Conservation (phyloP, 2,888 invertebrate genomes). For the Sturmia bella region DNA sequence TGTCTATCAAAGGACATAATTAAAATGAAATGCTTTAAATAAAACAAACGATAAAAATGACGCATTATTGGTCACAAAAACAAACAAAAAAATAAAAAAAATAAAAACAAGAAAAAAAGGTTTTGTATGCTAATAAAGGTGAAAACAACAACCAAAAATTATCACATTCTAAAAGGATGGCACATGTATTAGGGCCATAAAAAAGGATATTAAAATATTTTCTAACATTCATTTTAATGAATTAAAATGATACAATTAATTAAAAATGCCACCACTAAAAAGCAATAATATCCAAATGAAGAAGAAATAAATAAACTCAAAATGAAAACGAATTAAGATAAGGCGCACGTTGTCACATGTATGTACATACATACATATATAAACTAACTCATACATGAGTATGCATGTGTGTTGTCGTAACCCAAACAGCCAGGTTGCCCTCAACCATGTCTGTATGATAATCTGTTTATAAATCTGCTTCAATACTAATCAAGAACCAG, state of each 20-base stretch:
- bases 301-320: constrained; percentile 36
- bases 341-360: constrained; percentile 2
- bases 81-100: constrained; percentile 19
- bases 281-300: constrained; percentile 59
- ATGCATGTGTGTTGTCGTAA: neutral
- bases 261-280: constrained; percentile 70
- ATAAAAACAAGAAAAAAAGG: constrained; percentile 35
- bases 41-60: constrained; percentile 41
- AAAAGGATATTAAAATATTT: constrained; percentile 60
- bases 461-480: too few species aligned
- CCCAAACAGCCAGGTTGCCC: too few species aligned
- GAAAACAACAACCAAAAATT: constrained; percentile 49
- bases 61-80: constrained; percentile 9
- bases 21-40: constrained; percentile 25
- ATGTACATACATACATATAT: neutral
- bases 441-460: too few species aligned
- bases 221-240: constrained; percentile 57
- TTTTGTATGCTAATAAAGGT: constrained; percentile 47
- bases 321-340: constrained; percentile 56
- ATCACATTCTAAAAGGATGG: constrained; percentile 41
- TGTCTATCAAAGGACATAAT: constrained; percentile 19
- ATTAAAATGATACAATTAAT: constrained; percentile 64
- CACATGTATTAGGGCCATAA: constrained; percentile 40
- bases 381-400: neutral
- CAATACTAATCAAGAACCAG: too few species aligned